A percentile compares a stretch with the other conserved stretches of the same genome.
phyloP scores from a whole-genome alignment of 2,888 invertebrate genomes.

The Loripinus fragilis region DNA sequence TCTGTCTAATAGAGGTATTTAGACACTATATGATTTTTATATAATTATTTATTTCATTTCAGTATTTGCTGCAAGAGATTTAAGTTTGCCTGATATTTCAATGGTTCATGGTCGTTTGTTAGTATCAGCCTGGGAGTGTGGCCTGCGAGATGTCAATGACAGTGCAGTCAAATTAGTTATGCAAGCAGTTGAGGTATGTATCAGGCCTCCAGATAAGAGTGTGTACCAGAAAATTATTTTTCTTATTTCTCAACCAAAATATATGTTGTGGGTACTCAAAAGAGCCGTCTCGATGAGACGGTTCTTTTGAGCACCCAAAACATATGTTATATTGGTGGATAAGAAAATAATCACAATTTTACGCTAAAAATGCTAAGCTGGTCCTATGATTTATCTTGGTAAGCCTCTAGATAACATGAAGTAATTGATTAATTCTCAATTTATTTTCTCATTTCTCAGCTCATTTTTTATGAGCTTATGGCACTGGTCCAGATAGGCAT shows the following conservation, averaged over 20 bases:
- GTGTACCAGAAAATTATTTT: not conserved
- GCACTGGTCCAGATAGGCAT: too few species aligned
- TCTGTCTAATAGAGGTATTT: too few species aligned
- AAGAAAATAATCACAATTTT: too few species aligned
- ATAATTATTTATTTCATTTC: slow-evolving; percentile 29
- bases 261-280: not conserved
- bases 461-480: too few species aligned
- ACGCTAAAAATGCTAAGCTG: too few species aligned
- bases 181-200: slow-evolving; percentile 88
- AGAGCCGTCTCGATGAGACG: not conserved
- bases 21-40: too few species aligned
- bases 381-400: too few species aligned
- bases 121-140: slow-evolving; percentile 94
- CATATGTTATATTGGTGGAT: not conserved
- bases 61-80: slow-evolving; percentile 88
- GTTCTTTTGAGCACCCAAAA: not conserved
- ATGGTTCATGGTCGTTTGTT: slow-evolving; percentile 92
- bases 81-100: slow-evolving; percentile 92
- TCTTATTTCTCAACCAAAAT: not conserved
- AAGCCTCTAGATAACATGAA: too few species aligned
- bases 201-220: too few species aligned
- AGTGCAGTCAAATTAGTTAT: slow-evolving; percentile 92
- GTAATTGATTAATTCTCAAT: too few species aligned
- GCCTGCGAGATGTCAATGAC: slow-evolving; percentile 91
- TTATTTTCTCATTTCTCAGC: too few species aligned